Base-by-base conservation (phyloP, 2,113 vertebrate genomes). In the Speoplatyrhinus poulsoni region DNA sequence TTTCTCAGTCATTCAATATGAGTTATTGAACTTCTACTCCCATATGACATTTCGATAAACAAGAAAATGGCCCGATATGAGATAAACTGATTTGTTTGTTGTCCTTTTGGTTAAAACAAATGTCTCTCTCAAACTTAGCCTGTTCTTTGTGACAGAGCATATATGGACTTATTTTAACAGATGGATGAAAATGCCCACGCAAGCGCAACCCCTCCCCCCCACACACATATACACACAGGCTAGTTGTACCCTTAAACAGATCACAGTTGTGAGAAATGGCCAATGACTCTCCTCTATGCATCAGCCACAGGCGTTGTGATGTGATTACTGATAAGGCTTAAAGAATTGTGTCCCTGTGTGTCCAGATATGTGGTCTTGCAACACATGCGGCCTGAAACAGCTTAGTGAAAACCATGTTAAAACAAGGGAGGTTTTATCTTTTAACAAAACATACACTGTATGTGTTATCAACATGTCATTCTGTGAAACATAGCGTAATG, bases 21-120 rank as follows among this genome's bases (percentile, higher is more conserved):
- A 87, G 64, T 85, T 79, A 90, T 87, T 82, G 85, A 87, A 87
- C 87, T 79, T 57, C 6, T 11, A 36, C 71, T 75, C 73, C 77
- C 67, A 52, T 33, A 56, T 87, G 85, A 88, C 85, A 89, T 88
- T 87, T 87, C 75, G 76, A 84, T 77, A 82, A 82, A 82, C 85
- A 75, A 75, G 67, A 60, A 79, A 62, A 73, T 58, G 70, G 63
- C 49, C n/a, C 61, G 70, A 85, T 80, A 72, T 75, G 26, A 76
- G 72, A 80, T 76, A 72, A 82, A 81, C 68, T 57, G 72, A 84
- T 81, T 78, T 65, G 67, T 69, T 70, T 8, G 52, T 16, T 85
- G 85, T 75, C 79, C 72, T 85, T 60, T 83, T 60, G 79, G 69
- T 75, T 67, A 55, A 48, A 69, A 62, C 68, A 71, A 79, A 85